Percentiles rank a stretch among this genome's conserved stretches.
Conservation (phyloP, 2,888 invertebrate genomes). For the Drosophila anomalata region DNA sequence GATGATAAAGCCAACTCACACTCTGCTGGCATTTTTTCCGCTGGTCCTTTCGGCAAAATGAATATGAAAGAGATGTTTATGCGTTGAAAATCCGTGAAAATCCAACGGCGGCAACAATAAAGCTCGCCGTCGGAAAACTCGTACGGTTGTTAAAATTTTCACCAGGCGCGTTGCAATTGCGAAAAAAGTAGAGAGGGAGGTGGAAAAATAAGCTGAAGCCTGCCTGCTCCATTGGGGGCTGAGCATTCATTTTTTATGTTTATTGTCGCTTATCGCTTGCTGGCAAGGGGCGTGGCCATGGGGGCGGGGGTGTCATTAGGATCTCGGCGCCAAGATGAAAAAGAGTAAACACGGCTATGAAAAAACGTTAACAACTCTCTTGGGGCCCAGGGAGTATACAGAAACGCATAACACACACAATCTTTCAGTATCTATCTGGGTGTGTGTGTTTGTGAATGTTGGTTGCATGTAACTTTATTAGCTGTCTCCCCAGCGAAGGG, state of each 20-base stretch:
- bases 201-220: background rate
- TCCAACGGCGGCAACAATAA: constrained; percentile 55
- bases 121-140: constrained; percentile 58
- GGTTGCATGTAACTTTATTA: constrained; percentile 67
- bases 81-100: constrained; percentile 62
- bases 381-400: constrained; percentile 59
- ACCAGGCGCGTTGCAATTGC: constrained; percentile 12
- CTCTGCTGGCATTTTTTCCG: background rate
- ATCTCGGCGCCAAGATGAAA: constrained; percentile 71
- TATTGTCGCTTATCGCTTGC: constrained; percentile 73
- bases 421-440: constrained; percentile 46
- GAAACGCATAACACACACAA: constrained; percentile 68
- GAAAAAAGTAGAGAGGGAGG: background rate
- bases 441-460: constrained; percentile 22
- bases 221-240: constrained; percentile 13
- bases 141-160: constrained; percentile 65
- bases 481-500: constrained; percentile 47
- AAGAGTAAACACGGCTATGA: constrained; percentile 75
- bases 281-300: constrained; percentile 19
- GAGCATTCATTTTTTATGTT: constrained; percentile 75
- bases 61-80: constrained; percentile 42
- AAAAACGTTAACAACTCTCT: constrained; percentile 80
- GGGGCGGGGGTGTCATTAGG: constrained; percentile 61
- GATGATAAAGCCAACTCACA: constrained; percentile 4
- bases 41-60: background rate